phyloP scores from a whole-genome alignment of 92 coral and sea anemone genomes.

The Montipora capitata region DNA sequence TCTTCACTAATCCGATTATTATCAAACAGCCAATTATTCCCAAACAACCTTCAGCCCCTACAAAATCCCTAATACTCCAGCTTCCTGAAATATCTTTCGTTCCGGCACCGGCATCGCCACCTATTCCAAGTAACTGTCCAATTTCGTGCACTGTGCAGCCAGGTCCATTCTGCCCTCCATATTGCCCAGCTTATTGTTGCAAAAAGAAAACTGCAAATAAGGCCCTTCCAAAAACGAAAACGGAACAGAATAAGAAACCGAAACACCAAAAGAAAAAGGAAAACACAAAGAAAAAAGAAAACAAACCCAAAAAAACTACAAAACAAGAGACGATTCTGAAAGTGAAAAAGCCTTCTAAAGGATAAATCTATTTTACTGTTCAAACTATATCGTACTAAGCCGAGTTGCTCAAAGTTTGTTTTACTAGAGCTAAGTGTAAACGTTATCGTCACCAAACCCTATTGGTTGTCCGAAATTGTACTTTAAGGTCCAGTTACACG shows the following conservation, averaged over 20 bases:
- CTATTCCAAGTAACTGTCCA: constrained; percentile 43
- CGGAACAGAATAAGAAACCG: constrained; percentile 1
- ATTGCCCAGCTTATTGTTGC: constrained; percentile 82
- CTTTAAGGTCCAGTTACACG: too few species aligned
- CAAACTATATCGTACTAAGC: too few species aligned
- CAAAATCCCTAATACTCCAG: constrained; percentile 42
- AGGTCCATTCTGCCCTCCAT: constrained; percentile 77
- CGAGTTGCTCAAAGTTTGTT: too few species aligned
- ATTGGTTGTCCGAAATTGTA: too few species aligned
- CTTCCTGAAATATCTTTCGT: constrained; percentile 37
- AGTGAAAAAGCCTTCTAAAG: constrained; percentile 23
- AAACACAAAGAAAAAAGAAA: background rate
- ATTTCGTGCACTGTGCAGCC: constrained; percentile 54
- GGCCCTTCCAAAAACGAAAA: background rate
- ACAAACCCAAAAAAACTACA: background rate
- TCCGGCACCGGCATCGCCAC: constrained; percentile 21
- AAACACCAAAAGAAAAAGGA: background rate
- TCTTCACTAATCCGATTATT: background rate
- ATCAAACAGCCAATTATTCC: background rate
- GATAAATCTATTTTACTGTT: background rate
- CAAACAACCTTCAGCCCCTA: constrained; percentile 1
- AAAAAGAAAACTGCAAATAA: constrained; percentile 32
- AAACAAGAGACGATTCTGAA: constrained; percentile 26
- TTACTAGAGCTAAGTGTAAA: too few species aligned
- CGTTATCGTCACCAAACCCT: too few species aligned